Evolutionary conservation across 2,888 invertebrate genomes (phyloP).

Genomic region (Drosophila testacea): DNA sequence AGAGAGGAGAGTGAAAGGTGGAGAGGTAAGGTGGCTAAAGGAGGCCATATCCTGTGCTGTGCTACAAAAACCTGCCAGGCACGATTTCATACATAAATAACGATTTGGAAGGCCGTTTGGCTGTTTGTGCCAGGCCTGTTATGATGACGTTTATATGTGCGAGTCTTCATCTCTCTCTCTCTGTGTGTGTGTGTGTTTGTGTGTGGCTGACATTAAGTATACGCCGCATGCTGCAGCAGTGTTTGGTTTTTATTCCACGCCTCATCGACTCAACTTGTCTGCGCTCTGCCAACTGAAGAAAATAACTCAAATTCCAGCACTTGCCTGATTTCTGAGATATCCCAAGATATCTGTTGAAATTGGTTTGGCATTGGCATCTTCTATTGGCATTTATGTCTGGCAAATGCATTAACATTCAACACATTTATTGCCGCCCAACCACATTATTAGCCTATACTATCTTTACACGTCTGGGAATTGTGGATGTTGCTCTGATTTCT

Average conservation of each 20-base stretch:
- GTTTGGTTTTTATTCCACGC: constrained; percentile 38
- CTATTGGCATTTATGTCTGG: constrained; percentile 39
- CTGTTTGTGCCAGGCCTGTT: constrained; percentile 64
- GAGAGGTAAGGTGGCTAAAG: constrained; percentile 6
- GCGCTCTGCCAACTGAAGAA: constrained; percentile 24
- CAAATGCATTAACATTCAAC: constrained; percentile 50
- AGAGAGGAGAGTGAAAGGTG: neutral
- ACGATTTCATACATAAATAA: constrained; percentile 78
- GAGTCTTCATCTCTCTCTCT: neutral
- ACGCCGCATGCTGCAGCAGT: constrained; percentile 61
- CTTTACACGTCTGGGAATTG: constrained; percentile 39
- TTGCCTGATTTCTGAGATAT: constrained; percentile 11
- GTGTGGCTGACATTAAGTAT: constrained; percentile 77
- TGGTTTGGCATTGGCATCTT: constrained; percentile 33
- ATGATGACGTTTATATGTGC: constrained; percentile 74
- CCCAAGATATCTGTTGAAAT: constrained; percentile 26
- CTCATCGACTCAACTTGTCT: constrained; percentile 43
- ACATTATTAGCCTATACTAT: constrained; percentile 17
- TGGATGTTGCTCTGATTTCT: constrained; percentile 32
- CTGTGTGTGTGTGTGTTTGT: constrained; percentile 16
- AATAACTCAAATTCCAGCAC: constrained; percentile 30
- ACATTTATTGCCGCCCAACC: constrained; percentile 32
- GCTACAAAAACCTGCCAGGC: constrained; percentile 59
- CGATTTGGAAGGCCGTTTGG: constrained; percentile 70
- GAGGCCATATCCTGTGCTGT: constrained; percentile 12